Evolutionary conservation across 2,113 vertebrate species (phyloP).

Genomic region (Pelodiscus sinensis): DNA sequence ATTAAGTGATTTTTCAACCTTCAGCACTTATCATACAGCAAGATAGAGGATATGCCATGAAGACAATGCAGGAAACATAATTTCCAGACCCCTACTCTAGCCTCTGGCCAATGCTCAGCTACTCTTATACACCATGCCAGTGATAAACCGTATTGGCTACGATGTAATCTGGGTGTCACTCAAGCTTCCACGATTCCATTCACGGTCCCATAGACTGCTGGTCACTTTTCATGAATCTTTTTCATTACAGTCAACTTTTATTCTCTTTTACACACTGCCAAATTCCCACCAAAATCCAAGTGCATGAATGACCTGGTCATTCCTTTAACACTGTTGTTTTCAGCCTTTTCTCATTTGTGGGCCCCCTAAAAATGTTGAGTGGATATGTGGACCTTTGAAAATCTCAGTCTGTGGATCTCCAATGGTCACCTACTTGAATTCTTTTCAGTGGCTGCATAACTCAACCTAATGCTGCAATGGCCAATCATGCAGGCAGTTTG

Average conservation of each 20-base stretch:
- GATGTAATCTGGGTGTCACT: not conserved
- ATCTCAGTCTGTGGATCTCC: no score
- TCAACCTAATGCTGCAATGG: not conserved
- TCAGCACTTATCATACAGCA: not conserved
- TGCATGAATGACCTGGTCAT: not conserved
- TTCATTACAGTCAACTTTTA: not conserved
- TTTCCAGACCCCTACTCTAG: not conserved
- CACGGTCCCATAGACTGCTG: not conserved
- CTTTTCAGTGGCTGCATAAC: not conserved
- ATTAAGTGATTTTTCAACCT: not conserved
- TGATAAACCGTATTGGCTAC: not conserved
- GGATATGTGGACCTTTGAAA: no score
- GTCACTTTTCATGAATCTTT: not conserved
- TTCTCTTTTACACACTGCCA: not conserved
- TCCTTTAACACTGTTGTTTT: not conserved
- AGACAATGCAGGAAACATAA: not conserved
- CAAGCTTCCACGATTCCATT: not conserved
- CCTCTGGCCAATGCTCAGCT: not conserved
- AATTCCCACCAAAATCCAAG: not conserved
- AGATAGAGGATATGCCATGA: not conserved
- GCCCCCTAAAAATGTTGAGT: no score
- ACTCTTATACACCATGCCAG: not conserved
- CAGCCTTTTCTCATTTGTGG: no score
- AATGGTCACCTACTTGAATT: not conserved
- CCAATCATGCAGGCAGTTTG: not conserved